Base-by-base conservation (phyloP, 2,797 vertebrate species). In the Sebastes jordani region DNA sequence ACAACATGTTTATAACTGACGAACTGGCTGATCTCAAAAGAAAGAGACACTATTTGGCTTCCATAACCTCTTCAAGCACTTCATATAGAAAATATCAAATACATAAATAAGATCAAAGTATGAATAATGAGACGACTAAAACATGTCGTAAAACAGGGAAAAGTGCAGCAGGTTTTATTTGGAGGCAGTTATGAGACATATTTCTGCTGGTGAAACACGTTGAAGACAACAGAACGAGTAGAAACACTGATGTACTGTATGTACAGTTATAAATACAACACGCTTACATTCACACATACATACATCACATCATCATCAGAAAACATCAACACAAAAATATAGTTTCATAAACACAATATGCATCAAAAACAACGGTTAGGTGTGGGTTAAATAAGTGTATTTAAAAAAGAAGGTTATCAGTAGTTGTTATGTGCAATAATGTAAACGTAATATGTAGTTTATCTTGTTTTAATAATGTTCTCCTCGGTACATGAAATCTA, bases 221-320 rank as follows among this genome's bases (percentile, higher is more conserved):
- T 1, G 64, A 46, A 5, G 27, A 34, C 11, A 14, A 29, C 36
- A 38, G 36, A 38, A 38, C 27, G 63, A 4, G 68, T 68, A 52
- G 73, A 78, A 87, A 78, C 42, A 78, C 18, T 67, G 36, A 76
- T 55, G 58, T 3, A 11, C 11, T 62, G 25, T 65, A 32, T 81
- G 63, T 81, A 83, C 82, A 90, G 60, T 36, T 71, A 87, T 81
- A 89, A 91, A 91, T 88, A 90, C 14, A 82, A 71, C 14, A 83
- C n/a, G 59, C 22, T 42, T 5, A 82, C 70, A 77, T 46, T 64
- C 49, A 74, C 42, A 65, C 38, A 42, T 16, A 29, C n/a, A 55
- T 38, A 71, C 42, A 52, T 52, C 46, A 20, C 38, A 61, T 34
- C 20, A 11, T 29, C 11, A 20, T 59, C 63, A 70, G 5, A 60